phyloP scores from a whole-genome alignment of 2,113 vertebrate species.

The Toxotes jaculatrix region DNA sequence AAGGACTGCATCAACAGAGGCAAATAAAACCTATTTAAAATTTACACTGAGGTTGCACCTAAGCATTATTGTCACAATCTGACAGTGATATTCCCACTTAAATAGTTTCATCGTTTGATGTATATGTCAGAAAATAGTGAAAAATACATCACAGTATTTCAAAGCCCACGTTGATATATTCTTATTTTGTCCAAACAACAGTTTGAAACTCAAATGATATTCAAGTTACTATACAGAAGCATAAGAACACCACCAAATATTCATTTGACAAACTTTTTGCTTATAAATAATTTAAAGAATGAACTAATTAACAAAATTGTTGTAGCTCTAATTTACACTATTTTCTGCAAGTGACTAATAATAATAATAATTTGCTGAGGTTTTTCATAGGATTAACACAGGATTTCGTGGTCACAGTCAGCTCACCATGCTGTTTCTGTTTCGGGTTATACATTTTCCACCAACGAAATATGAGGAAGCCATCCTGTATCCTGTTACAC shows the following conservation, averaged over 20 bases:
- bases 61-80: not conserved
- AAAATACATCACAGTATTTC: not conserved
- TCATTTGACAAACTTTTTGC: not conserved
- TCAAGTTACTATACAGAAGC: not conserved
- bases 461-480: constrained; percentile 99
- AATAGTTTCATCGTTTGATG: too few relatives aligned
- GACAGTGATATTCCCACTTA: not conserved
- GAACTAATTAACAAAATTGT: not conserved
- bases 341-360: not conserved
- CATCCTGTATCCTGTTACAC: constrained; percentile 94
- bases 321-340: not conserved
- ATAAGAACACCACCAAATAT: not conserved
- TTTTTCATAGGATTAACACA: too few relatives aligned
- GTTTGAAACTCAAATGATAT: not conserved
- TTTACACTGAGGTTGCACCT: not conserved
- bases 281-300: too few relatives aligned
- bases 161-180: not conserved
- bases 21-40: not conserved
- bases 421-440: constrained; percentile 97
- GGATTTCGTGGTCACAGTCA: too few relatives aligned
- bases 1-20: not conserved
- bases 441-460: constrained; percentile 99
- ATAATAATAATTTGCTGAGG: not conserved
- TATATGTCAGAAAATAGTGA: not conserved
- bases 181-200: not conserved